These are phyloP conservation scores for Diarsia brunnea DNA, from an alignment of 2,888 invertebrate genomes.

Conservation along the genomic window DNA sequence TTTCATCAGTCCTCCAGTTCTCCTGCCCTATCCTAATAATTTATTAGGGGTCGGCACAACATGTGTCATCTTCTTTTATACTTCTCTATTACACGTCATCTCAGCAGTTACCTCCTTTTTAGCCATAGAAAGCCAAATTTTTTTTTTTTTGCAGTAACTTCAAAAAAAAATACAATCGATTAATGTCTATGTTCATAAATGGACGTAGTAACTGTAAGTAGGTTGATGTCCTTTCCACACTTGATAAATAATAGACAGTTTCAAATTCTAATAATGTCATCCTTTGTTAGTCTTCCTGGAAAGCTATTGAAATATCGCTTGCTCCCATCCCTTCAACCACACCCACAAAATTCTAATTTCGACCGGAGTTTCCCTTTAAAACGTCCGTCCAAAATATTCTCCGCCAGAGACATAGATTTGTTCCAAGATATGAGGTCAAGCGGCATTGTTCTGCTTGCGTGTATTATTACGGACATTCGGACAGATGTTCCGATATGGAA, in stretches of 20 bases:
- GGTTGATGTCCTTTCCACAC: neutral
- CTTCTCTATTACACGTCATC: no score
- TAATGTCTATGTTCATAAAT: no score
- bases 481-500: constrained; percentile 57
- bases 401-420: constrained; percentile 84
- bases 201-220: no score
- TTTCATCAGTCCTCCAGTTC: no score
- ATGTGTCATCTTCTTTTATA: no score
- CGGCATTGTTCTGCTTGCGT: constrained; percentile 84
- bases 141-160: no score
- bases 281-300: neutral
- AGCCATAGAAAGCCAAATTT: no score
- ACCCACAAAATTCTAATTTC: constrained; percentile 83
- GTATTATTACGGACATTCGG: constrained; percentile 73
- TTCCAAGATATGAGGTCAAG: constrained; percentile 80
- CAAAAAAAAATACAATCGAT: no score
- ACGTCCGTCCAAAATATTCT: constrained; percentile 85
- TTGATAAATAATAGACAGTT: neutral
- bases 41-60: neutral
- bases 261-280: neutral
- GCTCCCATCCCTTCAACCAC: constrained; percentile 63
- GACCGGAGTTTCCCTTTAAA: constrained; percentile 84
- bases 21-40: no score
- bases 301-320: constrained; percentile 47
- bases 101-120: no score